Conservation (phyloP, 2,113 vertebrate species). For the Formicarius rufipectus region DNA sequence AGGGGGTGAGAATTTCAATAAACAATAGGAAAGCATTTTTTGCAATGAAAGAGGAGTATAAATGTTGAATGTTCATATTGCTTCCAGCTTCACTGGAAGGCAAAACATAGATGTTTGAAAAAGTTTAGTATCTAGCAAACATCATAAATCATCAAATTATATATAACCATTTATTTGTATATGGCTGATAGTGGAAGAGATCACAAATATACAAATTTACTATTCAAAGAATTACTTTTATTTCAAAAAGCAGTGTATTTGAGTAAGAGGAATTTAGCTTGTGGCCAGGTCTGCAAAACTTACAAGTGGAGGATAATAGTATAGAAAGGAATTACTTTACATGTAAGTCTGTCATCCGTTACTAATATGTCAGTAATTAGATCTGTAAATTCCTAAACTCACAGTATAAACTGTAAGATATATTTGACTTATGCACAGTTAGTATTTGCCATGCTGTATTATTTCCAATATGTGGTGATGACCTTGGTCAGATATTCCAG, state of each 20-base stretch:
- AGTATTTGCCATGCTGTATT: not conserved
- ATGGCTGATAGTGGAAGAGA: not conserved
- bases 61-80: not conserved
- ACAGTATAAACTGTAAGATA: not conserved
- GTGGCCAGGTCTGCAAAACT: not conserved
- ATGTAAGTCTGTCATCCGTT: not conserved
- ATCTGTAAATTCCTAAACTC: not conserved
- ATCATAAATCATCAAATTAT: not conserved
- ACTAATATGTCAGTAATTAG: not conserved
- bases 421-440: not conserved
- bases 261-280: not conserved
- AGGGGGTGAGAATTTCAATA: not conserved
- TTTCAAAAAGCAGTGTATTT: not conserved
- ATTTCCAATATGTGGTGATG: not conserved
- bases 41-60: not conserved
- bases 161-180: not conserved
- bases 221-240: not conserved
- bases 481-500: not conserved
- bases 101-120: not conserved
- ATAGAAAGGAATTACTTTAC: not conserved
- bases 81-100: not conserved
- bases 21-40: not conserved
- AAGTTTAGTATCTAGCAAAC: not conserved
- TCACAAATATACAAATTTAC: not conserved
- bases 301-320: not conserved